Conservation (phyloP, 1,140 invertebrate species). For the Metaphire vulgaris region DNA sequence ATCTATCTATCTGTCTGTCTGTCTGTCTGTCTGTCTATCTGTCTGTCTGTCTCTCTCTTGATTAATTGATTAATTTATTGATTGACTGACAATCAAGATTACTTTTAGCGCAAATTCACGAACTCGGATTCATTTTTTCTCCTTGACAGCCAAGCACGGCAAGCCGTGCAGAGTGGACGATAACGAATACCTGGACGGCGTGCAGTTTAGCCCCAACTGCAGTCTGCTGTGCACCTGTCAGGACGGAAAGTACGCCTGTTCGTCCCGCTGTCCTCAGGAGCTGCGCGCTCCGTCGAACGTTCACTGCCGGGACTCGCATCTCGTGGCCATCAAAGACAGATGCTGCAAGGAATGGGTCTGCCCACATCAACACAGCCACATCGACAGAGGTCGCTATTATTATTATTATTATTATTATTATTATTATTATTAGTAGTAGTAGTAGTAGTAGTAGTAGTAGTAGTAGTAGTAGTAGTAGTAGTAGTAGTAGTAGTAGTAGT, state of each 20-base stretch:
- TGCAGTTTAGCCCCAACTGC: slow-evolving; percentile 63
- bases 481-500: too few species aligned
- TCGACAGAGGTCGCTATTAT: slow-evolving; percentile 8
- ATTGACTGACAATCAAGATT: too few species aligned
- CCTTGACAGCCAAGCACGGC: slow-evolving; percentile 34
- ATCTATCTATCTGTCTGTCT: too few species aligned
- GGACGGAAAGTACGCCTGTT: slow-evolving; percentile 64
- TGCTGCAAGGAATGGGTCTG: slow-evolving; percentile 70
- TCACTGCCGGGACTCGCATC: slow-evolving; percentile 59
- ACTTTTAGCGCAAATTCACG: too few species aligned
- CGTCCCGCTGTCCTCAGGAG: slow-evolving; percentile 65
- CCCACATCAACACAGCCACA: slow-evolving; percentile 47
- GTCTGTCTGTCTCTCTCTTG: too few species aligned
- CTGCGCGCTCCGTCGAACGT: slow-evolving; percentile 58
- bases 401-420: too few species aligned
- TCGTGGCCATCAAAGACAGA: slow-evolving; percentile 63
- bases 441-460: too few species aligned
- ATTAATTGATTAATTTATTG: too few species aligned
- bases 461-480: too few species aligned
- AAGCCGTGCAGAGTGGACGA: slow-evolving; percentile 55
- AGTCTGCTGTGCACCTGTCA: slow-evolving; percentile 64
- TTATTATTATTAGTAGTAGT: too few species aligned
- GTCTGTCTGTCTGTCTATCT: too few species aligned
- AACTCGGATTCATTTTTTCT: too few species aligned
- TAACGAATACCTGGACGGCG: slow-evolving; percentile 60